Conservation (phyloP, 2,888 invertebrate genomes). For the Eupeodes luniger region DNA sequence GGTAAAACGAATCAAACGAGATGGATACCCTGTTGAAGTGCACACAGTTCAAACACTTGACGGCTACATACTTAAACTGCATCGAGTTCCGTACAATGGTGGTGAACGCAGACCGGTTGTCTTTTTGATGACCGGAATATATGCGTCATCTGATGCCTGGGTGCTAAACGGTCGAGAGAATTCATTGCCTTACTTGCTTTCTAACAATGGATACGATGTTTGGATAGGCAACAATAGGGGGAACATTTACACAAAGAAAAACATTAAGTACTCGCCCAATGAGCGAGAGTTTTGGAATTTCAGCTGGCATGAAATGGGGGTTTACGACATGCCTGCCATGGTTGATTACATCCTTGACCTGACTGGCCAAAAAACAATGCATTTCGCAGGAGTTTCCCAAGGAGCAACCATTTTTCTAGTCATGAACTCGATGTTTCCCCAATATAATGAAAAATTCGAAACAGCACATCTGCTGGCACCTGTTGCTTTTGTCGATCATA, state of each 20-base stretch:
- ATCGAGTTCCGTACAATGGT: slow-evolving; percentile 80
- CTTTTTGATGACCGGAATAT: slow-evolving; percentile 82
- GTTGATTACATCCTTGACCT: slow-evolving; percentile 81
- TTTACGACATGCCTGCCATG: slow-evolving; percentile 83
- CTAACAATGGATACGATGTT: slow-evolving; percentile 82
- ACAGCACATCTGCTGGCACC: slow-evolving; percentile 82
- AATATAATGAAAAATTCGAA: slow-evolving; percentile 82
- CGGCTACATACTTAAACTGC: slow-evolving; percentile 81
- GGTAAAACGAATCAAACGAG: slow-evolving; percentile 82
- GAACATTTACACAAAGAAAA: slow-evolving; percentile 81
- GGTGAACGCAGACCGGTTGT: slow-evolving; percentile 80
- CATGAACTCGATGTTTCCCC: slow-evolving; percentile 81
- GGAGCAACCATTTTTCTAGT: slow-evolving; percentile 82
- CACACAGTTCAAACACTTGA: slow-evolving; percentile 86
- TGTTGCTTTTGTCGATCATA: slow-evolving; percentile 82
- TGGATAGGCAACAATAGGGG: slow-evolving; percentile 83
- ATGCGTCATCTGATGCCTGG: slow-evolving; percentile 83
- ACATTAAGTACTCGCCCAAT: slow-evolving; percentile 78
- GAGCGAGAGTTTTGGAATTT: slow-evolving; percentile 82
- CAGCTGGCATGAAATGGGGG: slow-evolving; percentile 83
- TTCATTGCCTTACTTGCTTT: slow-evolving; percentile 82
- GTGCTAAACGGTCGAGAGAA: slow-evolving; percentile 82
- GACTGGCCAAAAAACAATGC: slow-evolving; percentile 80
- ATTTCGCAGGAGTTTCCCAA: slow-evolving; percentile 82
- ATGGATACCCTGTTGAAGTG: slow-evolving; percentile 84